These are phyloP conservation scores for Therioaphis trifolii DNA, from an alignment of 2,888 invertebrate genomes.

Conservation along the genomic window DNA sequence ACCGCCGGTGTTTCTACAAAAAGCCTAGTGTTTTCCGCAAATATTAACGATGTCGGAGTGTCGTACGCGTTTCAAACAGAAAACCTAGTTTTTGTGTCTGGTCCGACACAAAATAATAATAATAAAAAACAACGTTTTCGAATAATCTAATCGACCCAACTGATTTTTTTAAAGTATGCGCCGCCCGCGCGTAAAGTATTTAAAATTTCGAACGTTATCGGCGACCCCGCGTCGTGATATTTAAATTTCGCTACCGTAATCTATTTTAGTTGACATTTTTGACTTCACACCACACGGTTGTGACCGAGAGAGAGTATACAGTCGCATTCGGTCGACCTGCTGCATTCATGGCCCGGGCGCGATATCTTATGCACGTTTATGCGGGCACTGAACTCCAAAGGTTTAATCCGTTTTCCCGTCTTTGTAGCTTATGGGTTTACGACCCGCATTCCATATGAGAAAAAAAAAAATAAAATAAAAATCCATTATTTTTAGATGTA, in stretches of 20 bases:
- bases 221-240: background rate
- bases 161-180: background rate
- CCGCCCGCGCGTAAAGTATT: background rate
- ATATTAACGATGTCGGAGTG: no score
- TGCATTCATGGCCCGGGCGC: background rate
- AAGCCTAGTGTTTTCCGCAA: no score
- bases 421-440: constrained; percentile 12
- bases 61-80: no score
- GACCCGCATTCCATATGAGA: constrained; percentile 25
- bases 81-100: no score
- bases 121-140: no score
- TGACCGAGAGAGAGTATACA: background rate
- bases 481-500: background rate
- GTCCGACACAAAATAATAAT: no score
- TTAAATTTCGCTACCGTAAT: constrained; percentile 8
- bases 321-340: background rate
- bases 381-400: constrained; percentile 8
- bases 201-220: background rate
- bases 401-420: constrained; percentile 35
- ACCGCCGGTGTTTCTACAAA: no score
- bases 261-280: background rate
- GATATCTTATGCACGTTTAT: constrained; percentile 5
- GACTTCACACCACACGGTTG: no score
- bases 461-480: no score
- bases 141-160: no score